A percentile compares a stretch with the other conserved stretches of the same genome.
Conservation (phyloP, 2,888 invertebrate species). For the Margaritifera margaritifera region DNA sequence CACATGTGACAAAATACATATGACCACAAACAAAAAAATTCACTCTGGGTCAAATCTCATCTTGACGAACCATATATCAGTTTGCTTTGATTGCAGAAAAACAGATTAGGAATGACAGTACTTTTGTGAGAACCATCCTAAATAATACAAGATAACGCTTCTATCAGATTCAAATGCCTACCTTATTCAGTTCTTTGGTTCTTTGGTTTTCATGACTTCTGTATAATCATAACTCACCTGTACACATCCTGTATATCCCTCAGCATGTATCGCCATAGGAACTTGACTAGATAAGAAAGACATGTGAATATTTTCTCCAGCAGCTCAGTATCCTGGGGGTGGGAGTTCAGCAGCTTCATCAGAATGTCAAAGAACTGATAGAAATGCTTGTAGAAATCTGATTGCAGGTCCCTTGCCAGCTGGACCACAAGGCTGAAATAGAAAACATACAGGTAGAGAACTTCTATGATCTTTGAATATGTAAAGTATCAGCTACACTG, state of each 20-base stretch:
- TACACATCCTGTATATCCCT: constrained; percentile 85
- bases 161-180: not conserved
- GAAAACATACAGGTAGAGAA: no score
- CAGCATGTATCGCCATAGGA: constrained; percentile 86
- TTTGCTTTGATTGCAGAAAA: no score
- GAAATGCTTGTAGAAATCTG: constrained; percentile 92
- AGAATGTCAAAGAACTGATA: constrained; percentile 83
- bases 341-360: constrained; percentile 80
- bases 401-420: constrained; percentile 88
- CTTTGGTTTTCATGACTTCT: not conserved
- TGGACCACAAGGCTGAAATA: constrained; percentile 84
- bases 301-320: constrained; percentile 90
- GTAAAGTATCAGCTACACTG: not conserved
- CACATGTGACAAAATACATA: no score
- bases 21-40: no score
- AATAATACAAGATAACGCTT: no score
- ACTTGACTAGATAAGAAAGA: constrained; percentile 92
- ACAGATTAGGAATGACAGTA: no score
- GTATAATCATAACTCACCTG: constrained; percentile 61
- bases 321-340: constrained; percentile 83
- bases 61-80: no score
- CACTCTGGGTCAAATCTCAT: no score
- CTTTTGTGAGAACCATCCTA: no score
- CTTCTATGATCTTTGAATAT: not conserved
- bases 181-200: not conserved